phyloP scores from a whole-genome alignment of 2,888 invertebrate genomes.

The Sphaeridia pumilis region DNA sequence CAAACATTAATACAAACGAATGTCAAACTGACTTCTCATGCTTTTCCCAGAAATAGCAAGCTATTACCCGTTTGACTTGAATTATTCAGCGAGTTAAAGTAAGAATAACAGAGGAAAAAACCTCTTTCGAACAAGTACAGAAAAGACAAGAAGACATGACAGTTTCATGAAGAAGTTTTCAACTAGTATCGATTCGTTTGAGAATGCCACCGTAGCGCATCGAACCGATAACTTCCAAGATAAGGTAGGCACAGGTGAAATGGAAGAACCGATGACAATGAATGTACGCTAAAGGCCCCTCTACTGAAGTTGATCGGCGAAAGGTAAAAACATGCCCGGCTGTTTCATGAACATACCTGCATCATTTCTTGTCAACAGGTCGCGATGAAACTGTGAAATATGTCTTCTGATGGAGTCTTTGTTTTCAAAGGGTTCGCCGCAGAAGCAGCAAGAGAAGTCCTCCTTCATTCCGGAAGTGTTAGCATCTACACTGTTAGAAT shows the following conservation, averaged over 20 bases:
- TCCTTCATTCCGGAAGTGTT: conserved; percentile 24
- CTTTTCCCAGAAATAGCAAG: too few species aligned
- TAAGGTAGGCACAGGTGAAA: too few species aligned
- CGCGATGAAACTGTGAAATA: conserved; percentile 34
- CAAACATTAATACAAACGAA: too few species aligned
- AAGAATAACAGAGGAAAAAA: neutral
- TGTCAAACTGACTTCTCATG: too few species aligned
- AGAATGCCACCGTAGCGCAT: too few species aligned
- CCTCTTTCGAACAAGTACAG: neutral
- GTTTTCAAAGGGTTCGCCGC: conserved; percentile 34
- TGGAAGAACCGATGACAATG: too few species aligned
- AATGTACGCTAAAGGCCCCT: too few species aligned
- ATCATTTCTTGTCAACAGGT: conserved; percentile 24
- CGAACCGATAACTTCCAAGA: too few species aligned
- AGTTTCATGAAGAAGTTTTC: neutral
- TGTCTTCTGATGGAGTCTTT: conserved; percentile 34
- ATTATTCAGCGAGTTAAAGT: neutral
- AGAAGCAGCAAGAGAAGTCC: conserved; percentile 35
- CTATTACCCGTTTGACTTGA: neutral
- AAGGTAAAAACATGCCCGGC: too few species aligned
- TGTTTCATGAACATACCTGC: neutral
- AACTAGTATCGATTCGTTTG: neutral
- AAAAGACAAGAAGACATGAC: neutral
- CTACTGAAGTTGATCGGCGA: too few species aligned
- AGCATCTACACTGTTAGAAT: conserved; percentile 22